These are phyloP conservation scores for Ephialtes manifestator DNA, from an alignment of 2,888 invertebrate genomes.

Conservation along the genomic window DNA sequence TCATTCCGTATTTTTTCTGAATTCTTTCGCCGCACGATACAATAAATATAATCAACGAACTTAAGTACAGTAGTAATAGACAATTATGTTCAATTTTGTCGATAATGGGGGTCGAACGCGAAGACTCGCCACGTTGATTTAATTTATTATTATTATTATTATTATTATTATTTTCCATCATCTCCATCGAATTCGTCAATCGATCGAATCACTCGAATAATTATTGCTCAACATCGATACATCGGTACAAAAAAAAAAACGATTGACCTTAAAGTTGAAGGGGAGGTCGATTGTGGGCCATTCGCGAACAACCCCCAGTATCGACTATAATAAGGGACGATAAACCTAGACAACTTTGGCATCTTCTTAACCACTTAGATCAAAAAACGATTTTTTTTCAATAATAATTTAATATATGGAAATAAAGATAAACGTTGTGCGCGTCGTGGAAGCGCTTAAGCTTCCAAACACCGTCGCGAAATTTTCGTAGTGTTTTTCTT, in stretches of 20 bases:
- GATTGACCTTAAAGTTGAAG: not conserved
- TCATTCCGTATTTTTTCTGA: conserved; percentile 27
- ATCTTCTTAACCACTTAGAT: conserved; percentile 83
- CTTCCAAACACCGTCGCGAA: conserved; percentile 32
- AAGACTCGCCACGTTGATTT: conserved; percentile 22
- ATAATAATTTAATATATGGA: conserved; percentile 79
- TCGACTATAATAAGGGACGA: conserved; percentile 77
- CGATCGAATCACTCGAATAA: conserved; percentile 32
- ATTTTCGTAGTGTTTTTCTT: conserved; percentile 51
- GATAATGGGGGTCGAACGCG: conserved; percentile 47
- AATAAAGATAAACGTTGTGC: conserved; percentile 78
- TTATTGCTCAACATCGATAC: conserved; percentile 57
- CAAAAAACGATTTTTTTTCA: conserved; percentile 71
- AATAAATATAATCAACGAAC: conserved; percentile 83
- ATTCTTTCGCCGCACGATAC: conserved; percentile 70
- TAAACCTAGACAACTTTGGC: conserved; percentile 86
- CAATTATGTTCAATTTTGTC: conserved; percentile 62
- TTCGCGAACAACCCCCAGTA: conserved; percentile 51
- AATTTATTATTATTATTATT: no score
- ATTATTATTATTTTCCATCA: conserved; percentile 23
- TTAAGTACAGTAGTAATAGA: conserved; percentile 73
- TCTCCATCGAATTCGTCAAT: conserved; percentile 3
- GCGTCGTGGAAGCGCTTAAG: conserved; percentile 69
- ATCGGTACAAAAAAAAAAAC: conserved; percentile 22
- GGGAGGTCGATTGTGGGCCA: not conserved